Base-by-base conservation (phyloP, 2,797 vertebrate species). In the Bucorvus abyssinicus region DNA sequence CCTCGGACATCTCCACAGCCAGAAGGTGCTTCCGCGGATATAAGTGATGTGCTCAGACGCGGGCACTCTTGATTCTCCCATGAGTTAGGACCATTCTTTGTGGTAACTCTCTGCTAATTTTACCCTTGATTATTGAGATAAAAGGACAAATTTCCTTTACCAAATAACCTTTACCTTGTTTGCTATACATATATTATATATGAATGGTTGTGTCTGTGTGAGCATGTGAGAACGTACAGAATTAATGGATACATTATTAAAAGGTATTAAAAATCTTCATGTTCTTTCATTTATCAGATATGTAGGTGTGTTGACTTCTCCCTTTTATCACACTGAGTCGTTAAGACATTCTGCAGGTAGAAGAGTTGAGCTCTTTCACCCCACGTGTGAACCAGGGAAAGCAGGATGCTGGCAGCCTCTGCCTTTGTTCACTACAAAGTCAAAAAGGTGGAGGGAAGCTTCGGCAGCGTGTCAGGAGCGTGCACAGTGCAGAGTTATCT, bases 131-230 rank as follows among this genome's bases (percentile, higher is more conserved):
- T 67, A 7, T 29, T 52, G 59, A 81, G 26, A 22, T 21, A 4
- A 55, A 81, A 78, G 73, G 36, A 10, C 17, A 49, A 21, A 79
- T 64, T 50, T 22, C n/a, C n/a, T n/a, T n/a, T n/a, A n/a, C n/a
- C n/a, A n/a, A n/a, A n/a, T n/a, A 23, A 75, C 59, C 26, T 76
- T 36, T 49, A 10, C 24, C 18, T 26, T 44, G 0, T 86, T 90
- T 57, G n/a, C 75, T 76, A 1, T 22, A 0, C 17, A 0, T 8
- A 3, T 26, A 2, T n/a, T 42, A 22, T 27, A 10, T 55, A 4
- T 8, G 61, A 38, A 20, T 16, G 61, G 74, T 42, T 0, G 0
- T 34, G 49, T 27, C 69, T 57, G 13, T 23, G 19, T 44, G 69
- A 95, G 59, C 27, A 6, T 1, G 1, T 53, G 47, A 70, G 40